Percentiles rank a stretch among this genome's conserved stretches.
Evolutionary conservation across 2,888 invertebrate species (phyloP).

Genomic region (Andrena minutula): DNA sequence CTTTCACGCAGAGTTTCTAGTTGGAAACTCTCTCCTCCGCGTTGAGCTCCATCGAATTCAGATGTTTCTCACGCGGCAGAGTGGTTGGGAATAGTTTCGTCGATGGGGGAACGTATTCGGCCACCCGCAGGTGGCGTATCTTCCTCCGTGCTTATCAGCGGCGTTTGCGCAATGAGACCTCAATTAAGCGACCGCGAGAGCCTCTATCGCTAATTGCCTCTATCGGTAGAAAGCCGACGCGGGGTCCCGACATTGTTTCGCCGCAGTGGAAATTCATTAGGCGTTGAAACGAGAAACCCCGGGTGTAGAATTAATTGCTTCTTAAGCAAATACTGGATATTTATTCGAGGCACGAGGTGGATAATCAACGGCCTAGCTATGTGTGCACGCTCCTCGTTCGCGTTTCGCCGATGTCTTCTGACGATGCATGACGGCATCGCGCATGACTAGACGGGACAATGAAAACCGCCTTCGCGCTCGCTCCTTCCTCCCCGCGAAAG

Average conservation of each 20-base stretch:
- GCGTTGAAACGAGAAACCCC: not conserved
- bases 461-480: constrained; percentile 62
- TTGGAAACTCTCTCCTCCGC: constrained; percentile 6
- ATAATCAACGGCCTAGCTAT: constrained; percentile 16
- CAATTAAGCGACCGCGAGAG: constrained; percentile 29
- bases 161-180: constrained; percentile 43
- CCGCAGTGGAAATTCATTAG: not conserved
- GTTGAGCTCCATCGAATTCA: no score
- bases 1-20: not conserved
- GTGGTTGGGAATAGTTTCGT: not conserved
- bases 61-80: not conserved
- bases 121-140: constrained; percentile 36
- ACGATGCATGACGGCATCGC: constrained; percentile 42
- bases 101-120: constrained; percentile 7
- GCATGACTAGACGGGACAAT: constrained; percentile 58
- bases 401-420: constrained; percentile 27
- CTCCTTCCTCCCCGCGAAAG: constrained; percentile 40
- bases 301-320: constrained; percentile 4
- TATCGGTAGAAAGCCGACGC: constrained; percentile 20
- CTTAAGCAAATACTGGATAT: constrained; percentile 5
- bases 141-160: constrained; percentile 21
- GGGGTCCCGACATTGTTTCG: not conserved
- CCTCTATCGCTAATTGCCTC: constrained; percentile 20
- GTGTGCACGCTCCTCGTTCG: not conserved
- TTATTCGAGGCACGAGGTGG: not conserved